Percentiles rank a stretch among this genome's conserved stretches.
phyloP scores from a whole-genome alignment of 2,797 vertebrate species.

The Novumbra hubbsi region DNA sequence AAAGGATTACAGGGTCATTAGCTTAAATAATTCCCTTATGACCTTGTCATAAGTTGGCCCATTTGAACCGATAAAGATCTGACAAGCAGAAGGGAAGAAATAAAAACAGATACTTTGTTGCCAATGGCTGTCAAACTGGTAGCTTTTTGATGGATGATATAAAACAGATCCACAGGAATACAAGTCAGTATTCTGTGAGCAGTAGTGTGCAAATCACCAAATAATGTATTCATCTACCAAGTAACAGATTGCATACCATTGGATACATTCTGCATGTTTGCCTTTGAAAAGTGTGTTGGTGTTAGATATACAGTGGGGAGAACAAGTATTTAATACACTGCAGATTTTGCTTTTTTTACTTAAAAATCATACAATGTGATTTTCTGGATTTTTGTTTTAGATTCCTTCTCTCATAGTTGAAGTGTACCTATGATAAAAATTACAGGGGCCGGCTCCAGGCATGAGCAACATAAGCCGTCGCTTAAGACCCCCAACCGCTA shows the following conservation, averaged over 20 bases:
- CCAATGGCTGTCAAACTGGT: not conserved
- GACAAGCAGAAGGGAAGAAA: not conserved
- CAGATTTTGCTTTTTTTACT: too few species aligned
- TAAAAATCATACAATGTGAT: too few species aligned
- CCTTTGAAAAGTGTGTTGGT: not conserved
- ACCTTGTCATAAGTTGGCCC: not conserved
- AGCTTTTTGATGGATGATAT: not conserved
- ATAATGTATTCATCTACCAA: not conserved
- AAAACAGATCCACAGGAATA: not conserved
- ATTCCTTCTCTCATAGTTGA: too few species aligned
- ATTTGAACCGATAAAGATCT: not conserved
- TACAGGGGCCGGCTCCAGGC: too few species aligned
- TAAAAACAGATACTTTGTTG: not conserved
- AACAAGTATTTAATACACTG: too few species aligned
- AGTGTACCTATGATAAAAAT: too few species aligned
- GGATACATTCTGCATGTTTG: not conserved
- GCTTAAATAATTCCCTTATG: not conserved
- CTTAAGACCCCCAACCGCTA: too few species aligned
- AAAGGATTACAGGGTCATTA: slow-evolving; percentile 11
- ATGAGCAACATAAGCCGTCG: too few species aligned
- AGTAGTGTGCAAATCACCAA: not conserved
- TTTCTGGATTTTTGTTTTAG: too few species aligned
- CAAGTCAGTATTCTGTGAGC: not conserved
- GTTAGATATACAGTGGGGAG: not conserved
- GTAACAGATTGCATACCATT: not conserved